These are phyloP conservation scores for Scleropages formosus DNA, from an alignment of 2,797 vertebrate genomes.

Conservation along the genomic window DNA sequence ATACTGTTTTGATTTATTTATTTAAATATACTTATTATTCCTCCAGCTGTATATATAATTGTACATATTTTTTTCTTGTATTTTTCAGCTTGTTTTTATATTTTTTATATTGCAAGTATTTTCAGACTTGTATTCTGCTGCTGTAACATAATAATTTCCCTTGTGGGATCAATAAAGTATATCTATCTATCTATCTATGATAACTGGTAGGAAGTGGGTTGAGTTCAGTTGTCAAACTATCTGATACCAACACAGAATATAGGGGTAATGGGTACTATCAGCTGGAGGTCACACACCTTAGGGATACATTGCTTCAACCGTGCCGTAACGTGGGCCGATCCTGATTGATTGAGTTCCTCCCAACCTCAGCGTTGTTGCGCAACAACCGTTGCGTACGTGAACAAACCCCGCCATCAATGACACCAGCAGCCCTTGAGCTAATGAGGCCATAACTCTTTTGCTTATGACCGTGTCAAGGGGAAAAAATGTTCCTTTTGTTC, in stretches of 20 bases:
- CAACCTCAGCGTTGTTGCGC: neutral
- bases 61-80: no score
- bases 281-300: neutral
- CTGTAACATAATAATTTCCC: no score
- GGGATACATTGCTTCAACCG: neutral
- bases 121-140: no score
- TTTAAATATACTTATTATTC: no score
- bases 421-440: neutral
- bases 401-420: neutral
- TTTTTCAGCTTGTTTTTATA: no score
- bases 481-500: neutral
- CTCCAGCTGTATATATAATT: no score
- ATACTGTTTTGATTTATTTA: no score
- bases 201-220: neutral
- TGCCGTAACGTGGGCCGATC: neutral
- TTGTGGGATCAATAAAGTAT: no score
- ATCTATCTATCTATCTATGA: no score
- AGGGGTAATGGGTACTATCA: neutral
- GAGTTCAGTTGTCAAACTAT: neutral
- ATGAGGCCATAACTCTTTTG: conserved; percentile 5
- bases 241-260: neutral
- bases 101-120: no score
- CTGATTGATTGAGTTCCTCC: neutral
- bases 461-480: neutral
- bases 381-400: neutral